phyloP scores from a whole-genome alignment of 2,888 invertebrate genomes.

The Eulithis testata region DNA sequence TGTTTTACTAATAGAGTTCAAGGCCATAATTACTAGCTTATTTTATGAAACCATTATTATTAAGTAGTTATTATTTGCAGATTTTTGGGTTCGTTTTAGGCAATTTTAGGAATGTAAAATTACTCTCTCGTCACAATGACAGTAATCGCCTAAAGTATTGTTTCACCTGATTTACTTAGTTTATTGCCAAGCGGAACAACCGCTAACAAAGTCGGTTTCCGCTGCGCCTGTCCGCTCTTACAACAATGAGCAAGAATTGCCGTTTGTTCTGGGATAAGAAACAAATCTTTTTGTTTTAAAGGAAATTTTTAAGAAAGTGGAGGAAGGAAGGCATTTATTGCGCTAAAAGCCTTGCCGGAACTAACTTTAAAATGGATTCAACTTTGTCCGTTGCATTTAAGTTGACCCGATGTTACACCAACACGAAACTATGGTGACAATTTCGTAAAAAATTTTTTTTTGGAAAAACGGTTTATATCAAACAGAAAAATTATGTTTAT shows the following conservation, averaged over 20 bases:
- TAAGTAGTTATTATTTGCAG: no score
- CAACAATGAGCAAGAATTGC: slow-evolving; percentile 49
- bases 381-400: slow-evolving; percentile 81
- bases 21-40: no score
- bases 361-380: slow-evolving; percentile 84
- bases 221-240: slow-evolving; percentile 27
- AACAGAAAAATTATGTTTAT: no score
- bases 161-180: neutral
- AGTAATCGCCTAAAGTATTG: neutral
- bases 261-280: slow-evolving; percentile 74
- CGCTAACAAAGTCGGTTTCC: slow-evolving; percentile 28
- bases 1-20: no score
- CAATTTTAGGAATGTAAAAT: no score
- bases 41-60: no score
- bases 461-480: no score
- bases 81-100: no score
- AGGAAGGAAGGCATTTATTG: slow-evolving; percentile 84
- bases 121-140: no score
- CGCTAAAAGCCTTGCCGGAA: slow-evolving; percentile 80
- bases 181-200: slow-evolving; percentile 9
- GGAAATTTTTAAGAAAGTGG: slow-evolving; percentile 81
- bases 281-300: slow-evolving; percentile 81
- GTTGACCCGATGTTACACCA: slow-evolving; percentile 61
- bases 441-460: neutral
- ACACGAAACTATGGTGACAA: slow-evolving; percentile 8